Conservation (phyloP, 2,888 invertebrate species). For the Balanococcus diminutus region DNA sequence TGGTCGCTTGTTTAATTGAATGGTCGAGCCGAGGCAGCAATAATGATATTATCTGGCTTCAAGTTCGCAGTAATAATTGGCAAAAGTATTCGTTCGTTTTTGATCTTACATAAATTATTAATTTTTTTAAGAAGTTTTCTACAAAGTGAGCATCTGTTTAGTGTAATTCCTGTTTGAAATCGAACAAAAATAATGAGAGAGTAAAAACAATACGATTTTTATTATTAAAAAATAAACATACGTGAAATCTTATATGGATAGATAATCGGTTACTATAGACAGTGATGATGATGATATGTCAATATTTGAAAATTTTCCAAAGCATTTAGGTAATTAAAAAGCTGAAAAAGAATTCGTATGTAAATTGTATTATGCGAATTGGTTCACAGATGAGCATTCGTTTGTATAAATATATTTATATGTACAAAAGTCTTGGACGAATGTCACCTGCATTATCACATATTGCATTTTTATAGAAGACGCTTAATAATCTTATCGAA, state of each 20-base stretch:
- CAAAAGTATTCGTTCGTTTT: background rate
- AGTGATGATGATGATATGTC: constrained; percentile 27
- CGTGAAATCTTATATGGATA: constrained; percentile 15
- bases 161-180: background rate
- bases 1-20: constrained; percentile 24
- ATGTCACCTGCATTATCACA: constrained; percentile 33
- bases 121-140: too few relatives aligned
- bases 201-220: constrained; percentile 28
- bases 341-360: background rate
- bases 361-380: constrained; percentile 11
- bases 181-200: background rate
- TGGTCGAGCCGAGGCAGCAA: background rate
- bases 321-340: background rate
- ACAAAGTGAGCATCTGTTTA: background rate
- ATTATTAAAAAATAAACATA: constrained; percentile 34
- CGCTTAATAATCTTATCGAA: background rate
- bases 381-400: background rate
- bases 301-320: background rate
- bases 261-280: constrained; percentile 27
- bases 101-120: background rate
- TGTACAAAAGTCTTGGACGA: background rate
- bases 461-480: background rate
- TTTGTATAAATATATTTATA: constrained; percentile 4
- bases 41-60: background rate
- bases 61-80: background rate